phyloP scores from a whole-genome alignment of 2,888 invertebrate genomes.

The Aporophyla lueneburgensis region DNA sequence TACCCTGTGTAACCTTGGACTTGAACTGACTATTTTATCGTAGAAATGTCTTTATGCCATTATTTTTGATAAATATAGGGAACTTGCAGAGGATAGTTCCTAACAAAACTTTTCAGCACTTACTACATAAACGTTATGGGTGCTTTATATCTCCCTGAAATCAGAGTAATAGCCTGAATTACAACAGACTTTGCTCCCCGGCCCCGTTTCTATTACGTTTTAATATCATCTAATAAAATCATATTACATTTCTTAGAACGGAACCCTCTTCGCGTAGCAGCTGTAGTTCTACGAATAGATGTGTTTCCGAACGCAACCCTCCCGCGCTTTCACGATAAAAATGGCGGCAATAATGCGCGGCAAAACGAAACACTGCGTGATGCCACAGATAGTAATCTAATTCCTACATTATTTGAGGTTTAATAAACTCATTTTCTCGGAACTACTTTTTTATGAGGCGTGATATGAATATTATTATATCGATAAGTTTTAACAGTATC shows the following conservation, averaged over 20 bases:
- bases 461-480: constrained; percentile 52
- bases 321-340: constrained; percentile 65
- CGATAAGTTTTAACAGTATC: constrained; percentile 45
- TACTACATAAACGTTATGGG: neutral
- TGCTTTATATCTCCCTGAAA: constrained; percentile 16
- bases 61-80: neutral
- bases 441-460: constrained; percentile 55
- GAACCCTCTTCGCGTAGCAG: constrained; percentile 70
- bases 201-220: constrained; percentile 34
- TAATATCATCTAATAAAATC: constrained; percentile 57
- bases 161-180: constrained; percentile 12
- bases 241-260: constrained; percentile 77
- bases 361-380: constrained; percentile 60
- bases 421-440: constrained; percentile 64
- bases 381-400: constrained; percentile 69
- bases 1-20: no score
- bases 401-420: constrained; percentile 51
- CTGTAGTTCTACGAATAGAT: constrained; percentile 78
- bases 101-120: neutral
- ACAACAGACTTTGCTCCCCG: constrained; percentile 12
- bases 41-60: neutral
- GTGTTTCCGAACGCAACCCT: constrained; percentile 64
- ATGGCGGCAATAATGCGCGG: constrained; percentile 55
- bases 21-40: neutral
- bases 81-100: neutral